Evolutionary conservation across 2,888 invertebrate species (phyloP).

Genomic region (Molorchus minor): DNA sequence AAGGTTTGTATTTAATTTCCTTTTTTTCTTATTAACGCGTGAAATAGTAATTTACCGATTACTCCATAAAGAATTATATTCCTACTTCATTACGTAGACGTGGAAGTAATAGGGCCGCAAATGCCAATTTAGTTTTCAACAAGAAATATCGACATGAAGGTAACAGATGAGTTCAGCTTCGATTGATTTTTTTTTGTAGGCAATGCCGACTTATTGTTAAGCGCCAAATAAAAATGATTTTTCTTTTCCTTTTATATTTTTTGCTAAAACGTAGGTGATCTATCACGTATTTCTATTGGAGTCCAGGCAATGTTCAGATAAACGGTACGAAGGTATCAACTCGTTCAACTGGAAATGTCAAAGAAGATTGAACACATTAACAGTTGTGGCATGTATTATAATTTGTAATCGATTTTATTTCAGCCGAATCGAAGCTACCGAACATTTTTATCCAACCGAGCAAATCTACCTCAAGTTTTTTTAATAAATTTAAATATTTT

Average conservation of each 20-base stretch:
- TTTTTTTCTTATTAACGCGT: conserved; percentile 1
- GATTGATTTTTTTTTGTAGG: not conserved
- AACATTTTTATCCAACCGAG: too few species aligned
- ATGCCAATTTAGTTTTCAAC: too few species aligned
- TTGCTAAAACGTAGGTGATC: conserved; percentile 32
- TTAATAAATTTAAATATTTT: too few species aligned
- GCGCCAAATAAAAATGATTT: not conserved
- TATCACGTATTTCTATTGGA: conserved; percentile 28
- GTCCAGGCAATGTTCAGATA: conserved; percentile 2
- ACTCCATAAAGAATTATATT: too few species aligned
- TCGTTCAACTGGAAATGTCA: conserved; percentile 36
- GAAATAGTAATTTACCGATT: too few species aligned
- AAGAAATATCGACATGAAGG: too few species aligned
- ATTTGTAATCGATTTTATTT: conserved; percentile 35
- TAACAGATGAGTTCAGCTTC: too few species aligned
- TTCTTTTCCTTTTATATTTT: conserved; percentile 15
- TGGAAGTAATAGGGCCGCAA: too few species aligned
- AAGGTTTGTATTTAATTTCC: conserved; percentile 63
- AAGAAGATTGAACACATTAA: conserved; percentile 39
- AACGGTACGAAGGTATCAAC: conserved; percentile 32
- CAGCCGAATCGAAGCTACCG: conserved; percentile 5
- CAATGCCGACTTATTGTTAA: not conserved
- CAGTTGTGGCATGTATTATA: conserved; percentile 33
- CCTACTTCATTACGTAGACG: too few species aligned
- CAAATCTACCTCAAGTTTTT: too few species aligned